Evolutionary conservation across 1,140 invertebrate species (phyloP).

Genomic region (Hetaerina americana): DNA sequence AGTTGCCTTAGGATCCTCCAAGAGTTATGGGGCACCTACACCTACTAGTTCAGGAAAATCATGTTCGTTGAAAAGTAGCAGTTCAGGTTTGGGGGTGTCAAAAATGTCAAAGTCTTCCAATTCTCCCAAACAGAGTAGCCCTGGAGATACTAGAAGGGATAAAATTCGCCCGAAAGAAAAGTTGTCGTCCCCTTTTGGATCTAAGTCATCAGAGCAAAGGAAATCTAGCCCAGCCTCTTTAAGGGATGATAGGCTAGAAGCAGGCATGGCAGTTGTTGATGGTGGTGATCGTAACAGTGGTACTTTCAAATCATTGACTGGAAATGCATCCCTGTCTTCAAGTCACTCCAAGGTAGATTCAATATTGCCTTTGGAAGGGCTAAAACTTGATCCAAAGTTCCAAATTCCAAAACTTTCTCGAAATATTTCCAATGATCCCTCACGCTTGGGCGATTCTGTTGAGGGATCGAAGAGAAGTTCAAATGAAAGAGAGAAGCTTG

Average conservation of each 20-base stretch:
- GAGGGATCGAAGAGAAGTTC: background rate
- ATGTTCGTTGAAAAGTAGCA: background rate
- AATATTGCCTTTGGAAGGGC: background rate
- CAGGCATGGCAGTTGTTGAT: background rate
- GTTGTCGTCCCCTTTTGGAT: slow-evolving; percentile 7
- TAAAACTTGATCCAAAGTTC: slow-evolving; percentile 61
- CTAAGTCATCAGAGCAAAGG: slow-evolving; percentile 26
- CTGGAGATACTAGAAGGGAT: background rate
- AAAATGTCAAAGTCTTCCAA: background rate
- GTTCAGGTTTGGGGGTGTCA: background rate
- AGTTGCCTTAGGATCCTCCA: background rate
- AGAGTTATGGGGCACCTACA: background rate
- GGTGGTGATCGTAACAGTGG: background rate
- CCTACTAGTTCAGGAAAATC: background rate
- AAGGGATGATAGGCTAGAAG: slow-evolving; percentile 36
- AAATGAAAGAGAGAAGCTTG: background rate
- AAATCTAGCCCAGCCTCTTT: slow-evolving; percentile 47
- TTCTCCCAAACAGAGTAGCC: background rate
- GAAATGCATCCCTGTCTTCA: background rate
- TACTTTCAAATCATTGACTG: background rate
- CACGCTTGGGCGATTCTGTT: background rate
- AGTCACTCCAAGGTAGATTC: background rate
- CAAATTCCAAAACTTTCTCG: slow-evolving; percentile 70
- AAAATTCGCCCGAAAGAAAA: background rate
- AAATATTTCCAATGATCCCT: background rate